phyloP scores from a whole-genome alignment of 2,113 vertebrate genomes.

The Perca flavescens region DNA sequence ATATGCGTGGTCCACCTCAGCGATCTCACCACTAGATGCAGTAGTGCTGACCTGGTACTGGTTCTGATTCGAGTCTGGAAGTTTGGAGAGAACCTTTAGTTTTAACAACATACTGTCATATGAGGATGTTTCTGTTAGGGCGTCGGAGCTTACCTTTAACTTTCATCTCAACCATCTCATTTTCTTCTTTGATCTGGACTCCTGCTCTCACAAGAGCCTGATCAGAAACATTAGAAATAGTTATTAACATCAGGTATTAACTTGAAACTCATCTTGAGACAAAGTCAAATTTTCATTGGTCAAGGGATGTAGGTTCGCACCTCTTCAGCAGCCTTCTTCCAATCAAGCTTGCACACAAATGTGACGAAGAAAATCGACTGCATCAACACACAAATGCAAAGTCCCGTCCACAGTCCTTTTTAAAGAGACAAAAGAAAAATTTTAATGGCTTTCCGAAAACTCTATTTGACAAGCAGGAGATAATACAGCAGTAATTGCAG shows the following conservation, averaged over 20 bases:
- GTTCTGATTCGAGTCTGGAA: constrained; percentile 31
- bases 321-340: constrained; percentile 89
- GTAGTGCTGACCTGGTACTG: background rate
- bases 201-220: constrained; percentile 76
- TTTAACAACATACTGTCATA: background rate
- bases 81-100: constrained; percentile 11
- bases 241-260: background rate
- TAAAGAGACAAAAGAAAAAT: background rate
- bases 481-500: background rate
- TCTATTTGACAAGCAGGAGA: background rate
- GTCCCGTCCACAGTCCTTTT: constrained; percentile 91
- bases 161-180: constrained; percentile 23
- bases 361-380: constrained; percentile 85
- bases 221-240: background rate
- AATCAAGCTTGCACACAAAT: constrained; percentile 85
- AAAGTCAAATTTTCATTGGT: background rate
- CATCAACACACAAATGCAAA: constrained; percentile 82
- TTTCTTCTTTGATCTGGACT: constrained; percentile 54
- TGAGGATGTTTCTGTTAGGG: background rate
- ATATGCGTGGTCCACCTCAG: constrained; percentile 18
- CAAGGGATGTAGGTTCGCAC: constrained; percentile 64
- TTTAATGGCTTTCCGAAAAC: background rate
- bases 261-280: rapidly evolving
- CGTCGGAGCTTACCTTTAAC: constrained; percentile 22
- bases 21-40: background rate